Evolutionary conservation across 2,113 vertebrate genomes (phyloP), one percentile per base, ranked within the genome.

Genomic region (Platysteira castanea): DNA sequence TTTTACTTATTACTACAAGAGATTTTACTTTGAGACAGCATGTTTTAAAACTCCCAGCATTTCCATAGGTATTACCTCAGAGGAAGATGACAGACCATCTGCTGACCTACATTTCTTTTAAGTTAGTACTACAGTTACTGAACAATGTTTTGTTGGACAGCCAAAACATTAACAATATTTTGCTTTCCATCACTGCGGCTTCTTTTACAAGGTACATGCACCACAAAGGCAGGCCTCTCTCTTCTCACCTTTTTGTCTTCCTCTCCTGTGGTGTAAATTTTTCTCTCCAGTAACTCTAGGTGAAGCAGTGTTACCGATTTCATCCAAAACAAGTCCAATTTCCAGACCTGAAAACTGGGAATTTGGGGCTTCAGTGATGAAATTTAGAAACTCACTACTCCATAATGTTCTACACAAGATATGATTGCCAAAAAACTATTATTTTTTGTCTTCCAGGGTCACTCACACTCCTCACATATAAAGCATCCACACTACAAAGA

Each of bases 191-290:
- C 24, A 35, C 9, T 28, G 17, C 6, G 75, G 2, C 7, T 65
- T 70, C 19, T 76, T 77, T 82, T 44, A 33, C 9, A 75, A 37
- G 3, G 3, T 1, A 2, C 12, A 60, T 0, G 2, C 2, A 28
- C 46, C 21, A 59, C 23, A 63, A 57, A 60, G 67, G 6, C 8
- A 81, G 16, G 15, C 7, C 19, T 80, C 2, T 22, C 6, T 41
- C 11, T 80, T 71, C 42, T 75, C 21, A 75, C 15, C 9, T 68
- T 67, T 39, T 53, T 56, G 13, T 21, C 10, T 87, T 80, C 15
- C 12, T 81, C 31, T 80, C 12, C n/a, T 47, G 10, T 47, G 14
- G 12, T 19, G 6, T 46, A 33, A 44, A 21, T 80, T 86, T 85
- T 84, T 3, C 22, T 74, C 18, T 30, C 2, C 16, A 37, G 6